phyloP scores from a whole-genome alignment of 2,888 invertebrate species.

The Sabatieria punctata region DNA sequence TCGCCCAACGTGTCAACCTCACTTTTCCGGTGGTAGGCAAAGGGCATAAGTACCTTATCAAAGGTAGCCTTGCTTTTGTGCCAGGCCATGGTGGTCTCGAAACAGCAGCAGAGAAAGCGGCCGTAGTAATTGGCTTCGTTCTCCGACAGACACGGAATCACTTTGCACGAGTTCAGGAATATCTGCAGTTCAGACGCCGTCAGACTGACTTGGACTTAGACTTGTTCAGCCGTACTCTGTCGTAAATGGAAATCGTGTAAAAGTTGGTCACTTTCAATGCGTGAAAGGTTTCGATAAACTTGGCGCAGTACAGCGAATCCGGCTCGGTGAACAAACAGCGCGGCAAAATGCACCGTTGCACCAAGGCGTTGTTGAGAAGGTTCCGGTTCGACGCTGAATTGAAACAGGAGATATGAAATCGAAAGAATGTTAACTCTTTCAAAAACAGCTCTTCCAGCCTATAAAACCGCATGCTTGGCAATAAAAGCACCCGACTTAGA shows the following conservation, averaged over 20 bases:
- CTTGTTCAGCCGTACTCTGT: conserved; percentile 70
- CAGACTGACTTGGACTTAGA: too few species aligned
- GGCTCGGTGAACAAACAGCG: conserved; percentile 86
- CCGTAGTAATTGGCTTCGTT: conserved; percentile 94
- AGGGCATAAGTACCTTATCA: conserved; percentile 61
- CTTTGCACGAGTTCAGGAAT: conserved; percentile 92
- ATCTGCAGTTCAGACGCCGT: conserved; percentile 45
- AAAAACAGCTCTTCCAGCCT: conserved; percentile 30
- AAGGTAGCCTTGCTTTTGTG: conserved; percentile 73
- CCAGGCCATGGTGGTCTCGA: conserved; percentile 91
- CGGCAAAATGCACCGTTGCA: conserved; percentile 90
- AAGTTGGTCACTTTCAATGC: conserved; percentile 76
- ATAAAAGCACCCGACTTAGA: too few species aligned
- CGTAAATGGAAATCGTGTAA: conserved; percentile 88
- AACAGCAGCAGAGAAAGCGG: conserved; percentile 71
- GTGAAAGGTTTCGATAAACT: conserved; percentile 89
- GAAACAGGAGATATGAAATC: conserved; percentile 80
- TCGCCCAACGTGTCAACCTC: too few species aligned
- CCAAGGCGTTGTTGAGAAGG: too few species aligned
- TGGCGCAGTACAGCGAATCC: conserved; percentile 90
- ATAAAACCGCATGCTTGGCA: too few species aligned
- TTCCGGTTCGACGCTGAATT: too few species aligned
- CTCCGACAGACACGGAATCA: conserved; percentile 90
- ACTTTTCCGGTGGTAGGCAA: too few species aligned
- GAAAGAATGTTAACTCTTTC: conserved; percentile 88